Percentiles rank a stretch among this genome's conserved stretches.
Evolutionary conservation across 2,113 vertebrate genomes (phyloP).

Genomic region (Chlorodrepanis virens): DNA sequence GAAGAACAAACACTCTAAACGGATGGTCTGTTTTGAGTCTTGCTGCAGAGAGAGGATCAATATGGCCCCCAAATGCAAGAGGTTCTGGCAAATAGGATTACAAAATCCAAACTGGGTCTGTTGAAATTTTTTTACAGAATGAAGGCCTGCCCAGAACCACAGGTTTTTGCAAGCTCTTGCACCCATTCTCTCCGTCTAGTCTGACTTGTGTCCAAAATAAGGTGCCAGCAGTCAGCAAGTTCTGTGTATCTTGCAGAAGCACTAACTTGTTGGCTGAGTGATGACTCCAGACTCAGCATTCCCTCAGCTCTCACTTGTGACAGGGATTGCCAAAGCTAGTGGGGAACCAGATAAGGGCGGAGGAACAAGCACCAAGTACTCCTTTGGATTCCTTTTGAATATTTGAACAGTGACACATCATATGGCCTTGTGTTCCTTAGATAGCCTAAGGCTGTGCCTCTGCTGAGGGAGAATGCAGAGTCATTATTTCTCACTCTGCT

Average conservation of each 20-base stretch:
- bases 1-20: not conserved
- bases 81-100: not conserved
- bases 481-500: constrained; percentile 32
- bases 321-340: constrained; percentile 34
- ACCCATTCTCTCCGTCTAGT: not conserved
- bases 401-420: constrained; percentile 36
- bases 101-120: not conserved
- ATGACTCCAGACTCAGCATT: constrained; percentile 55
- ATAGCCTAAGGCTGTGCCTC: not conserved
- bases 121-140: not conserved
- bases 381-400: constrained; percentile 44
- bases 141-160: not conserved
- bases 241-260: not conserved
- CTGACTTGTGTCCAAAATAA: constrained; percentile 19
- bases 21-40: not conserved
- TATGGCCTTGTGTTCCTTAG: not conserved
- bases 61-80: not conserved
- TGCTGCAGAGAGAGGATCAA: not conserved
- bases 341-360: constrained; percentile 2
- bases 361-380: constrained; percentile 9
- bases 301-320: constrained; percentile 56
- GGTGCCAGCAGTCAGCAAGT: constrained; percentile 43
- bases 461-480: not conserved
- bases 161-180: not conserved
- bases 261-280: constrained; percentile 47